Base-by-base conservation (phyloP, 2,797 vertebrate genomes). In the Tragopan temminckii region DNA sequence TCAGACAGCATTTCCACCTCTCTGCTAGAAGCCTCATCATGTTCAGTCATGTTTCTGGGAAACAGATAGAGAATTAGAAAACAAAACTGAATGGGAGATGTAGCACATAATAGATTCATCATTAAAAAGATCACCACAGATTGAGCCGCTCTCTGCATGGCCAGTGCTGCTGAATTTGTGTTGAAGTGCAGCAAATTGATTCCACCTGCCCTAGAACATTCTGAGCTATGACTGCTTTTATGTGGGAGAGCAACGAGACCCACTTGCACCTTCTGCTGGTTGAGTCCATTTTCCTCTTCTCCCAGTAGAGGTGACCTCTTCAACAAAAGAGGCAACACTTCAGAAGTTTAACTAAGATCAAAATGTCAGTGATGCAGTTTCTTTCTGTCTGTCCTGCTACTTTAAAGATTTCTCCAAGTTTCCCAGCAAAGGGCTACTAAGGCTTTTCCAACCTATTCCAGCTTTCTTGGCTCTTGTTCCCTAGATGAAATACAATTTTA, bases 81-180 rank as follows among this genome's bases (percentile, higher is more conserved):
- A 88, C 78, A 95, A 93, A 95, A 95, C 85, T 93, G 89, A 94
- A 96, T 55, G 76, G 85, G 83, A 33, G 8, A 74, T 33, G 59
- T 23, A 80, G 88, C 38, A 89, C 74, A 42, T 68, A 78, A 93
- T 62, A 86, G 48, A 91, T 88, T 89, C n/a, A 16, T 70, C 61
- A 80, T 85, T 91, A 72, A 91, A 95, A 89, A 87, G 62, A 94
- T 25, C 78, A 86, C 33, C 35, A 29, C 31, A 72, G 88, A 89
- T 76, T 89, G 92, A 96, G 80, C 94, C 94, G 91, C 86, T 92
- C 64, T 57, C 80, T 78, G 76, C 61, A 75, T 0, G 1, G 72
- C 79, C 91, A 79, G 67, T 52, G 58, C 7, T 21, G 91, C 52
- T 85, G 69, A 80, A 82, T 50, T 58, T 86, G 78, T 42, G 13